Percentiles rank a stretch among this genome's conserved stretches.
Evolutionary conservation across 2,797 vertebrate genomes (phyloP).

Genomic region (Pseudochirops corinnae): DNA sequence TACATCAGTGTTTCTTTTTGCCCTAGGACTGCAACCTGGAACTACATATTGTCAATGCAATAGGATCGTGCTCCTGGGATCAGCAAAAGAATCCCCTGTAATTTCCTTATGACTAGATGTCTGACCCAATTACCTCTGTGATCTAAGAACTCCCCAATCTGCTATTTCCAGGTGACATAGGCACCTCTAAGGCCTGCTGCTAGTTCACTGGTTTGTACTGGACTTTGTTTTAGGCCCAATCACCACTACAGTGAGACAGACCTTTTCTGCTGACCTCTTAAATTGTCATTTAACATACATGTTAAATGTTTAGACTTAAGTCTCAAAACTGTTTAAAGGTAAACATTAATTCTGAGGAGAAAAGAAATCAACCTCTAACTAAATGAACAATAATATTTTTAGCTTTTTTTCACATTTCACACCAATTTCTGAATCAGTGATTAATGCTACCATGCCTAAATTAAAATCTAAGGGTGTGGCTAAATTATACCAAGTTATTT

Average conservation of each 20-base stretch:
- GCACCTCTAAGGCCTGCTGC: not conserved
- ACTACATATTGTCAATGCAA: not conserved
- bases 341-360: not conserved
- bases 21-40: not conserved
- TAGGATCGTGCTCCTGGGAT: rapidly evolving
- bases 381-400: slow-evolving; percentile 22
- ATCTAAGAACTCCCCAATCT: not conserved
- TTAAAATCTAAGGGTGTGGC: slow-evolving; percentile 38
- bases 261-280: not conserved
- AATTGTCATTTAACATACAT: too few relatives aligned
- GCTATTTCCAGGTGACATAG: not conserved
- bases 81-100: not conserved
- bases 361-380: not conserved
- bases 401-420: not conserved
- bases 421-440: not conserved
- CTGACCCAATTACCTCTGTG: not conserved
- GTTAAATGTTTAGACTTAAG: not conserved
- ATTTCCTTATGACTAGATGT: not conserved
- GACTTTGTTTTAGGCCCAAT: not conserved
- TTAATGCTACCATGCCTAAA: not conserved
- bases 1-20: not conserved
- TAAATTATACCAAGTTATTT: not conserved
- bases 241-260: not conserved
- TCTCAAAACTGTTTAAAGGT: not conserved
- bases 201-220: not conserved